These are phyloP conservation scores for Acronicta alni DNA, from an alignment of 2,888 invertebrate genomes.

Conservation along the genomic window DNA sequence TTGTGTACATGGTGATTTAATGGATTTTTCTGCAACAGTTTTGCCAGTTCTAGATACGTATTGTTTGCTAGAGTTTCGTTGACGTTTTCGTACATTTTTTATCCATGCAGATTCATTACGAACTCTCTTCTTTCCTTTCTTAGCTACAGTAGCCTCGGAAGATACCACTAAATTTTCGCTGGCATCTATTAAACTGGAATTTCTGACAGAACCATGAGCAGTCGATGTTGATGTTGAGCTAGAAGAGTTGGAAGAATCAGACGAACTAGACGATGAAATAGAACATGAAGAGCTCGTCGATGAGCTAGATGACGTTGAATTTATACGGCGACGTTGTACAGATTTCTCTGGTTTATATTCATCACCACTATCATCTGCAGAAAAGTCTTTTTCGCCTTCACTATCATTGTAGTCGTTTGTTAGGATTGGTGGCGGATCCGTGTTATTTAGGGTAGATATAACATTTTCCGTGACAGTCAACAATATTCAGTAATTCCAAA, in stretches of 20 bases:
- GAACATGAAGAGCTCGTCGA: slow-evolving; percentile 20
- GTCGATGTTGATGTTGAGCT: slow-evolving; percentile 12
- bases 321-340: too few relatives aligned
- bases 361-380: slow-evolving; percentile 22
- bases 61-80: slow-evolving; percentile 14
- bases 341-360: slow-evolving; percentile 9
- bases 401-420: neutral
- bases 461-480: neutral
- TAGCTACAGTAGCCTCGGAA: slow-evolving; percentile 16
- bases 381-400: slow-evolving; percentile 16
- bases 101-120: slow-evolving; percentile 30
- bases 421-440: neutral
- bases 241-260: slow-evolving; percentile 7
- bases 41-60: too few relatives aligned
- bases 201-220: neutral
- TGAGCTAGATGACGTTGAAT: slow-evolving; percentile 24
- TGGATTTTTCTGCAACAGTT: too few relatives aligned
- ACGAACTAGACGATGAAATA: slow-evolving; percentile 25
- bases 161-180: slow-evolving; percentile 1
- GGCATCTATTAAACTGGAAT: too few relatives aligned
- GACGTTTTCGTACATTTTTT: slow-evolving; percentile 24
- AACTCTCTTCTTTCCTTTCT: slow-evolving; percentile 28
- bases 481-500: too few relatives aligned
- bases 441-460: neutral
- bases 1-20: too few relatives aligned